Conservation (phyloP, 2,888 invertebrate species). For the Beris morrisii region DNA sequence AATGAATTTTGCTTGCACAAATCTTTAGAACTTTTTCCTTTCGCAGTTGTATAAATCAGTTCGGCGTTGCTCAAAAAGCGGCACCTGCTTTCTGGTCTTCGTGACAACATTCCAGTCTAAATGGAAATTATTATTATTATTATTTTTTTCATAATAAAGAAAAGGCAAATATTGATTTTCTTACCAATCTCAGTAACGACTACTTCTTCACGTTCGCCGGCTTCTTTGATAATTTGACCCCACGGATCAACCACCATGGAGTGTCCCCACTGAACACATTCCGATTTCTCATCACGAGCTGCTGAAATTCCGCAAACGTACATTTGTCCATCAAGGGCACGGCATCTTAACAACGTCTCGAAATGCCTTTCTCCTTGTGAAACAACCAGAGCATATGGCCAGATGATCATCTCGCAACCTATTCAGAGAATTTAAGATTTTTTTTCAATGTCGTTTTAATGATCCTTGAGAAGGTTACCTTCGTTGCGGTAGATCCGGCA, state of each 20-base stretch:
- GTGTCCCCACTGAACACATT: conserved; percentile 93
- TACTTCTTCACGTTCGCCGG: conserved; percentile 71
- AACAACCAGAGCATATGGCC: conserved; percentile 94
- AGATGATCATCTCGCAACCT: conserved; percentile 85
- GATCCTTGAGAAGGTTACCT: conserved; percentile 49
- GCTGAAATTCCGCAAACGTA: conserved; percentile 85
- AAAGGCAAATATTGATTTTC: conserved; percentile 17
- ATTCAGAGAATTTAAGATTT: too few relatives aligned
- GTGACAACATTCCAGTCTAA: conserved; percentile 23
- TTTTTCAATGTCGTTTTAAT: too few relatives aligned
- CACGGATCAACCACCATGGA: conserved; percentile 82
- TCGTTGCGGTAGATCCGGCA: conserved; percentile 70
- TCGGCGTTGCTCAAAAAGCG: conserved; percentile 18
- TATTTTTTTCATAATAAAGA: too few relatives aligned
- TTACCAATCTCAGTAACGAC: conserved; percentile 76
- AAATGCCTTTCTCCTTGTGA: conserved; percentile 93
- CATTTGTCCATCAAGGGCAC: conserved; percentile 88
- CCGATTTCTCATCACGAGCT: conserved; percentile 69
- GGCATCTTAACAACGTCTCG: conserved; percentile 77
- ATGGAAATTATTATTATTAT: too few relatives aligned
- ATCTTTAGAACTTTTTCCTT: conserved; percentile 8
- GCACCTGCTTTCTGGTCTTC: conserved; percentile 13
- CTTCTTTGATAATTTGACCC: conserved; percentile 67
- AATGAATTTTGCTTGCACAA: too few relatives aligned
- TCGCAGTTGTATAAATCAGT: conserved; percentile 19